Conservation (phyloP, 2,113 vertebrate species). For the Nothoprocta perdicaria region DNA sequence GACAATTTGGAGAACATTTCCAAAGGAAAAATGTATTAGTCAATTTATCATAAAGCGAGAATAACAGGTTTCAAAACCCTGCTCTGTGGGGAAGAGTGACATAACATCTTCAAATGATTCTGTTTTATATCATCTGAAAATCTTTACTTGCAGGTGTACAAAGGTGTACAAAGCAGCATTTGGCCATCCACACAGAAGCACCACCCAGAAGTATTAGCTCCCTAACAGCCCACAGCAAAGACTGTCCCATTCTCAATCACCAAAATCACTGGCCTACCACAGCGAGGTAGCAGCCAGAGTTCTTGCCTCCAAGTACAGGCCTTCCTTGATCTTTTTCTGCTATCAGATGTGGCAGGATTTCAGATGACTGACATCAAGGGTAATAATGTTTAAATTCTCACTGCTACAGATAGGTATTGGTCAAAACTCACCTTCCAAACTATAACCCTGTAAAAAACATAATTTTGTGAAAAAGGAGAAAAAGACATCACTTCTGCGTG, state of each 20-base stretch:
- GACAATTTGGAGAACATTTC: background rate
- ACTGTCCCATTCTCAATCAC: background rate
- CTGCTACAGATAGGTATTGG: background rate
- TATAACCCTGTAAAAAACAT: background rate
- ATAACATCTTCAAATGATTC: background rate
- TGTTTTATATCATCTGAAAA: background rate
- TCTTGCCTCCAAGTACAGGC: background rate
- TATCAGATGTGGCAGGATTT: background rate
- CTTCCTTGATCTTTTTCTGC: background rate
- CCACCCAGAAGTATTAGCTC: background rate
- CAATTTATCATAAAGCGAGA: background rate
- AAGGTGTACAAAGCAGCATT: too few species aligned
- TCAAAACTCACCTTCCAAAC: background rate
- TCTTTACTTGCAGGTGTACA: background rate
- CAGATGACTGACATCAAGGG: fast-evolving
- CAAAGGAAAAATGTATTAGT: background rate
- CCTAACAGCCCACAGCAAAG: background rate
- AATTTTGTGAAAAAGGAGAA: background rate
- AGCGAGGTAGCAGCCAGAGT: background rate
- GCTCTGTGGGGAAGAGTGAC: background rate
- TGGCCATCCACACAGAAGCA: background rate
- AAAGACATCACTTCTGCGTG: background rate
- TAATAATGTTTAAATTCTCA: background rate
- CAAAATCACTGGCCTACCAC: background rate
- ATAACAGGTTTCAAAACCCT: background rate